Percentiles rank a stretch among this genome's conserved stretches.
Conservation (phyloP, 2,113 vertebrate species). For the Chaenogobius annularis region DNA sequence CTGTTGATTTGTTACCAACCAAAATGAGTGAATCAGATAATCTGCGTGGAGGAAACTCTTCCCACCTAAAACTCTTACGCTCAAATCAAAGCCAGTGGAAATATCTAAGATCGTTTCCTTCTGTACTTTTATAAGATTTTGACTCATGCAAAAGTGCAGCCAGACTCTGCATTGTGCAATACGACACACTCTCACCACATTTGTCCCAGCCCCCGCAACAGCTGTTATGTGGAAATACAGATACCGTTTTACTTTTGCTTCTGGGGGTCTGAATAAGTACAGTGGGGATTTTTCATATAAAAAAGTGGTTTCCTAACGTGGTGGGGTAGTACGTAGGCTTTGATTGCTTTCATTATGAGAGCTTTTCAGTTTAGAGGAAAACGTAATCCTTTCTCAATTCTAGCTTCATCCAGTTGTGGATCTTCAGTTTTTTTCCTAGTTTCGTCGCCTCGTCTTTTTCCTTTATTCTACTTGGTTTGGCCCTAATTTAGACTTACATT, state of each 20-base stretch:
- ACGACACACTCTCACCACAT: constrained; percentile 8
- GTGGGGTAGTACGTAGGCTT: not conserved
- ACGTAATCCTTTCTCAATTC: not conserved
- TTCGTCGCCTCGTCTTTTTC: no score
- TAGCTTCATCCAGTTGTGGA: not conserved
- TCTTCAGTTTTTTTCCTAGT: not conserved
- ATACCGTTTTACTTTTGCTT: constrained; percentile 7
- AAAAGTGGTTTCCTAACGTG: not conserved
- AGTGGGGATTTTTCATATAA: not conserved
- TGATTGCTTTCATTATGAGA: not conserved
- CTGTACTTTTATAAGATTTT: constrained; percentile 28
- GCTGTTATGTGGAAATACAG: constrained; percentile 36
- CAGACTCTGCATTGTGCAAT: constrained; percentile 47
- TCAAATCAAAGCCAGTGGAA: not conserved
- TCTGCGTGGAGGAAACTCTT: not conserved
- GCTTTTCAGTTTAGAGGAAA: not conserved
- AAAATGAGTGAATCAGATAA: not conserved
- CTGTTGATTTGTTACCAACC: not conserved
- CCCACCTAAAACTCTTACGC: not conserved
- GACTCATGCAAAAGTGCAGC: constrained; percentile 27
- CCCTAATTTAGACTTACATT: not conserved
- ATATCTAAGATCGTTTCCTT: not conserved
- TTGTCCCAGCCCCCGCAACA: constrained; percentile 29
- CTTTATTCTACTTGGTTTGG: not conserved
- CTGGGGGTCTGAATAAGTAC: not conserved